These are phyloP conservation scores for Syngnathus rostellatus DNA, from an alignment of 2,797 vertebrate species.

Conservation along the genomic window DNA sequence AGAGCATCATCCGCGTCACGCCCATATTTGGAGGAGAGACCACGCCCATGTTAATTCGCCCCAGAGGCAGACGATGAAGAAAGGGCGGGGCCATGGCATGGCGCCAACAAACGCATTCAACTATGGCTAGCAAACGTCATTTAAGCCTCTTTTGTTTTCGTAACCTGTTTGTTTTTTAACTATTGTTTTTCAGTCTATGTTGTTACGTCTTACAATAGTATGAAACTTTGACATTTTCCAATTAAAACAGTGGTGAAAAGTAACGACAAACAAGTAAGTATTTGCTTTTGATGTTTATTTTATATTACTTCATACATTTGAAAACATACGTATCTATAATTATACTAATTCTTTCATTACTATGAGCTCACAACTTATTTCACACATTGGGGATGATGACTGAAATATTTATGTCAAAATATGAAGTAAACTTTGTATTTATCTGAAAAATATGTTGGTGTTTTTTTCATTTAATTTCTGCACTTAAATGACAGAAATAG, in stretches of 20 bases:
- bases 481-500: too few species aligned
- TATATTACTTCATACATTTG: neutral
- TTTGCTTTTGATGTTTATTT: too few species aligned
- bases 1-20: neutral
- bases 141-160: neutral
- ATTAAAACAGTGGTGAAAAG: neutral
- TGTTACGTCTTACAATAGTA: neutral
- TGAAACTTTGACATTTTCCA: neutral
- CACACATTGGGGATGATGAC: too few species aligned
- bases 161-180: neutral
- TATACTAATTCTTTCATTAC: too few species aligned
- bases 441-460: too few species aligned
- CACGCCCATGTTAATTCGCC: neutral
- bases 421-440: neutral
- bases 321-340: too few species aligned
- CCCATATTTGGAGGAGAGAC: conserved; percentile 37
- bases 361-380: too few species aligned
- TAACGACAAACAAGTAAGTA: neutral
- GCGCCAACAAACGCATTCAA: neutral
- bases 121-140: too few species aligned
- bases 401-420: neutral
- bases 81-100: neutral
- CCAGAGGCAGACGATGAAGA: neutral
- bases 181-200: neutral
- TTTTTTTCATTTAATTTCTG: too few species aligned